Percentiles rank a stretch among this genome's conserved stretches.
Evolutionary conservation across 2,888 invertebrate genomes (phyloP).

Genomic region (Falcaria lacertinaria): DNA sequence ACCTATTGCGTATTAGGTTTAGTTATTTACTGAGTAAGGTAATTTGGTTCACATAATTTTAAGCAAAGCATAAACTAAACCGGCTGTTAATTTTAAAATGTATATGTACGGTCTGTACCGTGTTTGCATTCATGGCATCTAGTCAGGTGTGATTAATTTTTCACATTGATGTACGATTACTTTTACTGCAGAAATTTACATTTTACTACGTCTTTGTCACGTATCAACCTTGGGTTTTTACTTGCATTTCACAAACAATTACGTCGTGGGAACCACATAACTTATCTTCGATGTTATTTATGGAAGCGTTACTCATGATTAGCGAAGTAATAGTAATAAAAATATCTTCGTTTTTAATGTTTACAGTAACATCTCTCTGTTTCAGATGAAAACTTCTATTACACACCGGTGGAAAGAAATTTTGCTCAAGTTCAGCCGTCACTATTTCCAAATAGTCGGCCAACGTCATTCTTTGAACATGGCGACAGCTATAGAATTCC

Average conservation of each 20-base stretch:
- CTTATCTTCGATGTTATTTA: not conserved
- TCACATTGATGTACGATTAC: conserved; percentile 19
- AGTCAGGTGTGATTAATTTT: conserved; percentile 22
- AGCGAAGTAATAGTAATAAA: too few relatives aligned
- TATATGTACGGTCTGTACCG: conserved; percentile 2
- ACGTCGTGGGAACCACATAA: not conserved
- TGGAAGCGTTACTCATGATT: not conserved
- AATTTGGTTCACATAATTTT: not conserved
- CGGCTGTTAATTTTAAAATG: conserved; percentile 13
- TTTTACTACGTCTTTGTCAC: not conserved
- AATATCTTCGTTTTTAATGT: too few relatives aligned
- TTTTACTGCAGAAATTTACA: not conserved
- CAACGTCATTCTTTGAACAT: conserved; percentile 58
- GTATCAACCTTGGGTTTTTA: not conserved
- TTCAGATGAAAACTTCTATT: conserved; percentile 73
- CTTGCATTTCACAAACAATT: not conserved
- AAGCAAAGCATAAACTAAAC: conserved; percentile 2
- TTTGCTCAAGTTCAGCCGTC: conserved; percentile 77
- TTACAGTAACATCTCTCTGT: too few relatives aligned
- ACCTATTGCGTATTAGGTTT: conserved; percentile 5
- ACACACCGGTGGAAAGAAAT: conserved; percentile 71
- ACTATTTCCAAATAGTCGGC: conserved; percentile 61
- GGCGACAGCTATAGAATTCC: conserved; percentile 58
- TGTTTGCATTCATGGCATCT: conserved; percentile 20
- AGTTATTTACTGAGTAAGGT: too few relatives aligned